Evolutionary conservation across 2,888 invertebrate genomes (phyloP).

Genomic region (Mythimna lalbum): DNA sequence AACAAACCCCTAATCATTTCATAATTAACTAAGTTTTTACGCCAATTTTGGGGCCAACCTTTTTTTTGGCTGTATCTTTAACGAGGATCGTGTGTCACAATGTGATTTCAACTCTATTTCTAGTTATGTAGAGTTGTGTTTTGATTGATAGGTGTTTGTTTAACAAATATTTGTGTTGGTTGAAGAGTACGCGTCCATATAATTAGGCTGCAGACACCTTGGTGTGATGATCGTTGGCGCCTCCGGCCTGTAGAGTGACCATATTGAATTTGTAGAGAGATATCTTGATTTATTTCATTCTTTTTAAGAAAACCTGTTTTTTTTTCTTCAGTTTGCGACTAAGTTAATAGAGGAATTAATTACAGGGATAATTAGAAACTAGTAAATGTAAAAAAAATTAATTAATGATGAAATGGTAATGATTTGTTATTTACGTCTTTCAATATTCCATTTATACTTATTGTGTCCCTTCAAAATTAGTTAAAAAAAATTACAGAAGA

Average conservation of each 20-base stretch:
- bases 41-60: slow-evolving; percentile 81
- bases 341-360: neutral
- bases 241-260: slow-evolving; percentile 76
- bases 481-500: neutral
- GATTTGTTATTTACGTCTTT: neutral
- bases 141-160: slow-evolving; percentile 65
- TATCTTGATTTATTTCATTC: slow-evolving; percentile 40
- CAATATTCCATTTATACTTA: neutral
- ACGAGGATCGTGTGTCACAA: slow-evolving; percentile 58
- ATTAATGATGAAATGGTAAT: neutral
- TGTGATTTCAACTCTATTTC: slow-evolving; percentile 66
- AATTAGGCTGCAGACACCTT: slow-evolving; percentile 89
- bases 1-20: slow-evolving; percentile 88
- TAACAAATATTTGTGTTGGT: slow-evolving; percentile 84
- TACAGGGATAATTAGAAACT: neutral
- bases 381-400: neutral
- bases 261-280: slow-evolving; percentile 64
- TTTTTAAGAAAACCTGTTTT: slow-evolving; percentile 8
- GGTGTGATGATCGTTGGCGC: slow-evolving; percentile 86
- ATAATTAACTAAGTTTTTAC: slow-evolving; percentile 89
- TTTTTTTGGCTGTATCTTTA: slow-evolving; percentile 72
- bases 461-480: neutral
- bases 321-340: slow-evolving; percentile 1
- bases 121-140: slow-evolving; percentile 59
- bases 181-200: slow-evolving; percentile 84